Evolutionary conservation across 1,140 invertebrate species (phyloP).

Genomic region (Lepidostoma basale): DNA sequence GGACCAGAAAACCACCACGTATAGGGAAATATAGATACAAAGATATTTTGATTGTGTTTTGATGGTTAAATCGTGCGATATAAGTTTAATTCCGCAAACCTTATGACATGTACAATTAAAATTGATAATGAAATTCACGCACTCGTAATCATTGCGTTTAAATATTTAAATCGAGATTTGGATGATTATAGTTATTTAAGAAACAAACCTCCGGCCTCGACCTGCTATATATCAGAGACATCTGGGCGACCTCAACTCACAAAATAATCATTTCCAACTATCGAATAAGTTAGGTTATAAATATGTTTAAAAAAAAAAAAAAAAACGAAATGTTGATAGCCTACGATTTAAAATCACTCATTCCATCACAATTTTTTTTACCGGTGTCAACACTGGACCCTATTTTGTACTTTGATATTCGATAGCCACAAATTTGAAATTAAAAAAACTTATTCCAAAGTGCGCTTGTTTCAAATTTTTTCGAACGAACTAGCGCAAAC

Average conservation of each 20-base stretch:
- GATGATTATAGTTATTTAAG: constrained; percentile 9
- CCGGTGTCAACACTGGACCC: background rate
- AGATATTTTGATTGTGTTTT: too few species aligned
- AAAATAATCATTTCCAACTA: background rate
- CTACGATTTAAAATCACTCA: background rate
- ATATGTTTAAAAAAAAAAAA: background rate
- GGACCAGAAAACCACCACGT: too few species aligned
- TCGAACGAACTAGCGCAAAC: background rate
- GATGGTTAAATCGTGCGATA: too few species aligned
- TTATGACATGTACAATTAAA: too few species aligned
- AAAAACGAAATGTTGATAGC: background rate
- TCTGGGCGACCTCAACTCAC: constrained; percentile 23
- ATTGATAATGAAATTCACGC: too few species aligned
- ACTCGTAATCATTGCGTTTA: background rate
- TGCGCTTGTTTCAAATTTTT: too few species aligned
- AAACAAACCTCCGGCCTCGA: constrained; percentile 32
- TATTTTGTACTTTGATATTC: too few species aligned
- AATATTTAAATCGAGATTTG: background rate
- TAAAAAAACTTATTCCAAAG: too few species aligned
- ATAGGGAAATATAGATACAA: too few species aligned
- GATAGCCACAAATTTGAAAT: too few species aligned
- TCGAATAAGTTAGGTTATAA: constrained; percentile 3
- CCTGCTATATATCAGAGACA: constrained; percentile 37
- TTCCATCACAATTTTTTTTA: background rate
- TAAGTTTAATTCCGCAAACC: too few species aligned